Evolutionary conservation across 2,888 invertebrate species (phyloP), one percentile per base, ranked within the genome.

Genomic region (Pyrrhopygopsis socrates): DNA sequence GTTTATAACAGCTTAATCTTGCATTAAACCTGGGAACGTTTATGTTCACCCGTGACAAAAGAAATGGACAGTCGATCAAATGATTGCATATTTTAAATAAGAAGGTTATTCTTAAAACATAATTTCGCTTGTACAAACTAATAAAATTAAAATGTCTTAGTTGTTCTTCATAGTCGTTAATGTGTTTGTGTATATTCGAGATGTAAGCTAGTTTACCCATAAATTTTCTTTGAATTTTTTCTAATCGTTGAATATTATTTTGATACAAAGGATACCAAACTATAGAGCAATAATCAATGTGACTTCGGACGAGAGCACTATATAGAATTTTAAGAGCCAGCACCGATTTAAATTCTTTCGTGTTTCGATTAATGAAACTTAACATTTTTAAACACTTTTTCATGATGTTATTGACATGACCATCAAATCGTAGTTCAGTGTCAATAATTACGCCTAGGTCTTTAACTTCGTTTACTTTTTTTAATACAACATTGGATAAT

Each of bases 381-480:
- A 73, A 54, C 73, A 73, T 73, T 73, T 54, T 73, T n/a, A 73
- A 30, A 30, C 54, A 30, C 27, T 54, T 73, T 30, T 73, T 73
- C 11, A 54, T 38, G 15, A 29, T n/a, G n/a, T 73, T 29, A 54
- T 73, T 30, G 2, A 54, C 11, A 29, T 73, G 73, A 2, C 73
- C n/a, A n/a, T 27, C 20, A 30, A 73, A 73, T 54, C n/a, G 22
- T 50, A 73, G 29, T n/a, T 73, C 73, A 11, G 73, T 29, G n/a
- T 73, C 73, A 22, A 73, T 30, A n/a, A 54, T 30, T 1, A 73
- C 54, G 20, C 54, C 73, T n/a, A 73, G n/a, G n/a, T 73, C 73
- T 70, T 54, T 73, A 20, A 73, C n/a, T 54, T 54, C 50, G 2
- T 73, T 30, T 13, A 54, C 73, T 54, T 30, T 73, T 54, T 73